Conservation (phyloP, 2,797 vertebrate genomes). For the Acanthopagrus latus region DNA sequence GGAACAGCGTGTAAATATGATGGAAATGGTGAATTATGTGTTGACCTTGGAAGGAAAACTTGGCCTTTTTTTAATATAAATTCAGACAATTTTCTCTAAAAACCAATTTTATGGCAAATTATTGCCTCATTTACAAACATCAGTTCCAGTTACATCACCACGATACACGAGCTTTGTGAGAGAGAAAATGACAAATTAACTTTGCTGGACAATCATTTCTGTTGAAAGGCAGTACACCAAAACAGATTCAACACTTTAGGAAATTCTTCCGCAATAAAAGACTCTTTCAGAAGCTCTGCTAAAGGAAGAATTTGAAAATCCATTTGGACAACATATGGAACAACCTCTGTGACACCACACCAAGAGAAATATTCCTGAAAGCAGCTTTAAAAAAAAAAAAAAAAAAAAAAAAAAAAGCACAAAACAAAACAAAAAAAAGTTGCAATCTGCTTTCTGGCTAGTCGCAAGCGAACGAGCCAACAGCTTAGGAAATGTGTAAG, state of each 20-base stretch:
- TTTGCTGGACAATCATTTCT: slow-evolving; percentile 66
- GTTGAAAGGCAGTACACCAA: slow-evolving; percentile 66
- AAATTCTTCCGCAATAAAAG: slow-evolving; percentile 33
- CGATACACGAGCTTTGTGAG: slow-evolving; percentile 48
- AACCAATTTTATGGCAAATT: slow-evolving; percentile 76
- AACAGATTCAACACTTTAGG: slow-evolving; percentile 55
- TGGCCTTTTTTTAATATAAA: slow-evolving; percentile 37
- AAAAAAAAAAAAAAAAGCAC: background rate
- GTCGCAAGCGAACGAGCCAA: slow-evolving; percentile 36
- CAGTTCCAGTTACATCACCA: slow-evolving; percentile 73
- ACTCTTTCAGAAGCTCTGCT: slow-evolving; percentile 25
- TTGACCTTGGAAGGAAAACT: slow-evolving; percentile 56
- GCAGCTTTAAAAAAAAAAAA: slow-evolving; percentile 26
- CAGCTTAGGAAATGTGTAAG: slow-evolving; percentile 40
- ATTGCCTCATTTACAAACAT: slow-evolving; percentile 76
- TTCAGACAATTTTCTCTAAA: slow-evolving; percentile 60
- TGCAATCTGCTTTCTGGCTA: slow-evolving; percentile 43
- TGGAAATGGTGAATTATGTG: slow-evolving; percentile 51
- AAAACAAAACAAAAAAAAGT: slow-evolving; percentile 23
- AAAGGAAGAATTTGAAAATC: slow-evolving; percentile 54
- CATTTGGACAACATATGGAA: slow-evolving; percentile 56
- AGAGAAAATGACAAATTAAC: slow-evolving; percentile 50
- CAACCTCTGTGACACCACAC: slow-evolving; percentile 55
- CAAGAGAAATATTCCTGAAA: slow-evolving; percentile 48
- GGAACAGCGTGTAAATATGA: slow-evolving; percentile 42